Percentiles rank a stretch among this genome's conserved stretches.
These are phyloP conservation scores for Dromiciops gliroides DNA, from an alignment of 2,113 vertebrate species.

Conservation along the genomic window DNA sequence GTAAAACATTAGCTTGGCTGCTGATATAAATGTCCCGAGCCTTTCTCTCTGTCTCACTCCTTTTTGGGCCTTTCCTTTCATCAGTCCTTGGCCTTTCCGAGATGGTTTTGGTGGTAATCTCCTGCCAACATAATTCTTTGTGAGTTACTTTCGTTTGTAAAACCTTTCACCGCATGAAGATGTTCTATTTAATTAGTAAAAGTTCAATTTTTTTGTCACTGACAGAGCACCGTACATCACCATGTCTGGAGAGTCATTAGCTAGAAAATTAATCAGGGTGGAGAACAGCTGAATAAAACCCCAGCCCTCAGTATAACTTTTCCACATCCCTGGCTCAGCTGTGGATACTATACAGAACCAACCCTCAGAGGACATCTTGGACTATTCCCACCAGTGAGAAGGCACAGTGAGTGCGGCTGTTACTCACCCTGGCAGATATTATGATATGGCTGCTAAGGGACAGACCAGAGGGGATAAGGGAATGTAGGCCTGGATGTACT, in stretches of 20 bases:
- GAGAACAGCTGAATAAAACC: constrained; percentile 66
- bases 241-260: constrained; percentile 81
- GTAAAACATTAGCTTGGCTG: constrained; percentile 18
- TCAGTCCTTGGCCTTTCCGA: background rate
- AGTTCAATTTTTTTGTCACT: constrained; percentile 81
- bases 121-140: constrained; percentile 79
- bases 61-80: background rate
- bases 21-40: background rate
- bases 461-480: background rate
- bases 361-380: constrained; percentile 31
- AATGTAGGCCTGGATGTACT: background rate
- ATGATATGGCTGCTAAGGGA: background rate
- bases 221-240: constrained; percentile 79
- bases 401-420: background rate
- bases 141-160: constrained; percentile 84
- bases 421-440: background rate
- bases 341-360: constrained; percentile 1
- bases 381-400: background rate
- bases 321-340: constrained; percentile 32
- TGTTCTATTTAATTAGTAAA: constrained; percentile 85
- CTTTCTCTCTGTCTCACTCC: background rate
- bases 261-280: constrained; percentile 81
- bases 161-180: constrained; percentile 83
- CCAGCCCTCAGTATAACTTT: constrained; percentile 57
- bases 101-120: constrained; percentile 62